Percentiles rank a stretch among this genome's conserved stretches.
Conservation (phyloP, 2,888 invertebrate genomes). For the Steromphala cineraria region DNA sequence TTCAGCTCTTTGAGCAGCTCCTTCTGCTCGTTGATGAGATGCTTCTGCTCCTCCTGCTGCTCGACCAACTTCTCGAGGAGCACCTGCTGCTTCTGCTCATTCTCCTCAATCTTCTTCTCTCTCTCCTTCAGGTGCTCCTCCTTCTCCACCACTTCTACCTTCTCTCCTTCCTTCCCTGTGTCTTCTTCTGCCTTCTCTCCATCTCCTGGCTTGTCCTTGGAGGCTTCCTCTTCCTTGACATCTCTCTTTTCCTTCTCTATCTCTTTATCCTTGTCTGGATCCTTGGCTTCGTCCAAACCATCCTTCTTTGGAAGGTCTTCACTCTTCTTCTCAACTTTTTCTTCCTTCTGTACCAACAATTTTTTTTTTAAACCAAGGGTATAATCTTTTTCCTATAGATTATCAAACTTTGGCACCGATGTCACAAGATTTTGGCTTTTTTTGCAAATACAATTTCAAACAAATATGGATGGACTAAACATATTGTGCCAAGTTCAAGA, state of each 20-base stretch:
- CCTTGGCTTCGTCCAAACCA: conserved; percentile 4
- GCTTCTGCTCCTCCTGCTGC: conserved; percentile 64
- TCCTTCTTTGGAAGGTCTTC: conserved; percentile 9
- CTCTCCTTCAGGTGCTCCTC: conserved; percentile 21
- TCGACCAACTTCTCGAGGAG: conserved; percentile 59
- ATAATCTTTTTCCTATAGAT: too few species aligned
- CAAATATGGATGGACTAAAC: too few species aligned
- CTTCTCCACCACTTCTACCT: background rate
- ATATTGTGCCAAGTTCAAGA: too few species aligned
- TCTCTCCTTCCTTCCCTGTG: conserved; percentile 18
- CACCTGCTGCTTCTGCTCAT: conserved; percentile 46
- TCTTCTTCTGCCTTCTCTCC: background rate
- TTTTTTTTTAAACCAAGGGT: too few species aligned
- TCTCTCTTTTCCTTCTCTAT: conserved; percentile 18
- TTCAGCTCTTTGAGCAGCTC: conserved; percentile 69
- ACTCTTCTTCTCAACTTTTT: conserved; percentile 20
- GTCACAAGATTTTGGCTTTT: too few species aligned
- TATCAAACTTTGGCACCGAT: too few species aligned
- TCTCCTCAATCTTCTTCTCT: conserved; percentile 35
- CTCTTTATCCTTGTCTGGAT: conserved; percentile 1
- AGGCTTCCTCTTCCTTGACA: background rate
- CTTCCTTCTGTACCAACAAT: background rate
- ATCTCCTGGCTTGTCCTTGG: background rate
- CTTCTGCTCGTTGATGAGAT: conserved; percentile 69
- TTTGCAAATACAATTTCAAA: too few species aligned